A percentile compares a stretch with the other conserved stretches of the same genome.
These are phyloP conservation scores for Henricia sp. DNA, from an alignment of 53 echinoderm and acorn worm genomes.

Conservation along the genomic window DNA sequence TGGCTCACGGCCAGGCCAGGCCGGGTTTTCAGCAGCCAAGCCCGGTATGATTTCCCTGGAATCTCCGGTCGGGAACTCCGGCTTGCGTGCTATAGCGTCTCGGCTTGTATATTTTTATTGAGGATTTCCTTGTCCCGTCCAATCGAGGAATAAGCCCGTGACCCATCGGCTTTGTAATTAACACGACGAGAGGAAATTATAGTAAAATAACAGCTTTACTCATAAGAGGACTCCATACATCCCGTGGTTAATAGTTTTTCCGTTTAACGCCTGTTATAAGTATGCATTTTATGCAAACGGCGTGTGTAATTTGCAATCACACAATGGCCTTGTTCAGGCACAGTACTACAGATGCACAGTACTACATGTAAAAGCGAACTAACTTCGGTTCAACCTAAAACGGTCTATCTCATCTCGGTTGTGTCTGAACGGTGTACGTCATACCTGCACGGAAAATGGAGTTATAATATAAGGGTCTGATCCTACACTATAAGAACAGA, in stretches of 20 bases:
- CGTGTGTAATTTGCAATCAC: too few relatives aligned
- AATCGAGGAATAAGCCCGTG: slow-evolving; percentile 24
- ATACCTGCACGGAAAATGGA: too few relatives aligned
- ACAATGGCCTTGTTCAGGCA: too few relatives aligned
- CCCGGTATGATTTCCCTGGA: not conserved
- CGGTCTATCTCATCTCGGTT: too few relatives aligned
- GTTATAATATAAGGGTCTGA: too few relatives aligned
- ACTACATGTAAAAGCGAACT: too few relatives aligned
- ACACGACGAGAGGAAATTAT: slow-evolving; percentile 23
- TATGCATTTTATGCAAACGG: too few relatives aligned
- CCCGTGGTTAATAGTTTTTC: not conserved
- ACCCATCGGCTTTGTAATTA: slow-evolving; percentile 29
- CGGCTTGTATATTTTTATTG: slow-evolving; percentile 6
- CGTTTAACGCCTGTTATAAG: not conserved
- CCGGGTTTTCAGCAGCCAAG: not conserved
- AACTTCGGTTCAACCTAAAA: too few relatives aligned
- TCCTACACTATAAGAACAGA: too few relatives aligned
- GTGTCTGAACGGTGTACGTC: too few relatives aligned
- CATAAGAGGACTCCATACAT: not conserved
- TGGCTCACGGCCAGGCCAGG: not conserved
- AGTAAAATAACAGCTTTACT: slow-evolving; percentile 30
- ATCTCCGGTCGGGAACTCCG: not conserved
- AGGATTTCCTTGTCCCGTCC: slow-evolving; percentile 37
- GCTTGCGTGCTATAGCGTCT: not conserved
- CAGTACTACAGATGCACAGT: too few relatives aligned